Percentiles rank a stretch among this genome's conserved stretches.
Conservation (phyloP, 2,888 invertebrate genomes). For the Ypsolopha scabrella region DNA sequence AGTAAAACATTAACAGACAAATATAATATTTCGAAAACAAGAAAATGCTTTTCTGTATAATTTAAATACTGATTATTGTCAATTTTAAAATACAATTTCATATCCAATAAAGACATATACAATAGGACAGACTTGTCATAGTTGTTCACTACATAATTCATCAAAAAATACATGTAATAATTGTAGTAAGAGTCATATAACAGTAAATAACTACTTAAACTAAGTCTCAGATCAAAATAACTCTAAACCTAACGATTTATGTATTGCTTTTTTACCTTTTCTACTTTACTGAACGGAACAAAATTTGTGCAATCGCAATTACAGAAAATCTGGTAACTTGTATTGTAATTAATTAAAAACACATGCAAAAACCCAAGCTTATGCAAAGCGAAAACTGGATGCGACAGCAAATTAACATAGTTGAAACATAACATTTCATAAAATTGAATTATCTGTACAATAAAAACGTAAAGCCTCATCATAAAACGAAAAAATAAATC, state of each 20-base stretch:
- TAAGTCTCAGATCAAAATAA: slow-evolving; percentile 24
- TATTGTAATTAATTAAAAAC: not conserved
- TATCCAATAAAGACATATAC: slow-evolving; percentile 16
- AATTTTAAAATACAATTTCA: slow-evolving; percentile 49
- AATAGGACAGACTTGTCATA: not conserved
- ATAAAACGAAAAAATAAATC: slow-evolving; percentile 1
- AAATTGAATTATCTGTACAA: slow-evolving; percentile 43
- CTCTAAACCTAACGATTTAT: slow-evolving; percentile 7
- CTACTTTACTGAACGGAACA: not conserved
- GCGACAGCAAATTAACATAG: slow-evolving; percentile 4
- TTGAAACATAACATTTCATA: slow-evolving; percentile 27
- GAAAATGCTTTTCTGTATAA: slow-evolving; percentile 35
- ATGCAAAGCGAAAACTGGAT: not conserved
- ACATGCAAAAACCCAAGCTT: not conserved
- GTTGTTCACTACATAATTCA: not conserved
- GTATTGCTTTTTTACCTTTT: not conserved
- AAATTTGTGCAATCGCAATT: slow-evolving; percentile 1
- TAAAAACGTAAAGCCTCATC: slow-evolving; percentile 15
- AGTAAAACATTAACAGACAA: slow-evolving; percentile 58
- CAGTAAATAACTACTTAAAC: slow-evolving; percentile 16
- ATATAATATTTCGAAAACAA: slow-evolving; percentile 49
- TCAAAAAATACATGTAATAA: slow-evolving; percentile 1
- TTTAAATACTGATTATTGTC: slow-evolving; percentile 69
- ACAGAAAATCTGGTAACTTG: slow-evolving; percentile 1
- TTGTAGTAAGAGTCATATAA: not conserved